phyloP scores from a whole-genome alignment of 2,888 invertebrate genomes.

The Ochropacha duplaris region DNA sequence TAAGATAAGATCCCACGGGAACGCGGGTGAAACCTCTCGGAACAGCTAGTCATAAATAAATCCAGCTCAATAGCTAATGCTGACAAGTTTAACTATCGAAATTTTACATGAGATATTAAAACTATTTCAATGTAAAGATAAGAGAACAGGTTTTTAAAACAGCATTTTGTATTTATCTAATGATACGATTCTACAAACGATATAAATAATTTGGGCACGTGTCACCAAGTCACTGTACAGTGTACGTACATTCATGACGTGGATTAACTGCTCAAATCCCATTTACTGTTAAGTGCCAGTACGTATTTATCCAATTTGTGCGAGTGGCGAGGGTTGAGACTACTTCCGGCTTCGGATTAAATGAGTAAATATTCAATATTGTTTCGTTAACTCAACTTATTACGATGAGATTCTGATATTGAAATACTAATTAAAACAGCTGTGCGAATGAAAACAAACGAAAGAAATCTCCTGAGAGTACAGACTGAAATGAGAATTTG shows the following conservation, averaged over 20 bases:
- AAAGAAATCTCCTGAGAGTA: conserved; percentile 34
- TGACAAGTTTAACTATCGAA: background rate
- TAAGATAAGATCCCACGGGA: too few relatives aligned
- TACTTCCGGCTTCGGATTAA: conserved; percentile 13
- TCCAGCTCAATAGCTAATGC: background rate
- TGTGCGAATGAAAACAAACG: conserved; percentile 23
- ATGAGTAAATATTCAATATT: conserved; percentile 7
- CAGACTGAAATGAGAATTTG: conserved; percentile 55
- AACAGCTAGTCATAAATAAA: background rate
- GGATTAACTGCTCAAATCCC: conserved; percentile 2
- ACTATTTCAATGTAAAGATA: background rate
- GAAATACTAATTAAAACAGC: conserved; percentile 18
- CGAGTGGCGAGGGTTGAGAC: background rate
- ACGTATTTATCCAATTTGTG: conserved; percentile 9
- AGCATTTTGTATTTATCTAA: background rate
- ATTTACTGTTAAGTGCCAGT: conserved; percentile 5
- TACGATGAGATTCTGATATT: conserved; percentile 4
- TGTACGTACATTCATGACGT: background rate
- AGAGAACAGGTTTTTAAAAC: background rate
- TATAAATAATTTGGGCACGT: background rate
- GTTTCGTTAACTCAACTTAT: background rate
- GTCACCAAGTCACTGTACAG: background rate
- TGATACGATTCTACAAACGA: background rate
- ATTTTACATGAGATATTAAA: background rate
- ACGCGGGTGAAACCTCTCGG: too few relatives aligned